Evolutionary conservation across 2,797 vertebrate species (phyloP).

Genomic region (Sebastes alutus): DNA sequence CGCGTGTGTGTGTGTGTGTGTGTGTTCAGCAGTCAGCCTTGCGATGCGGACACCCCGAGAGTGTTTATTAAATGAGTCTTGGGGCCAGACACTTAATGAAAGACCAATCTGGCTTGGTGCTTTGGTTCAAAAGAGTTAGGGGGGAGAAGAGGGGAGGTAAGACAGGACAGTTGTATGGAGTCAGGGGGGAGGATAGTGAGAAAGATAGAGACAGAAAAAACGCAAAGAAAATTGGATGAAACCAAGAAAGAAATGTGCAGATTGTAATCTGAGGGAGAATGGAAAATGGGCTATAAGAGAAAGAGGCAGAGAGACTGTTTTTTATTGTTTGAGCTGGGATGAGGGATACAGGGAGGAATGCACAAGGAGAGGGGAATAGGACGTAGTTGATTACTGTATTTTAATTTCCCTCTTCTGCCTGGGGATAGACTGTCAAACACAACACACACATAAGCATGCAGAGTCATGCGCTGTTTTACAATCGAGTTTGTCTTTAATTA

Average conservation of each 20-base stretch:
- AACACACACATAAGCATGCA: constrained; percentile 28
- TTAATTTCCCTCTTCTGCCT: constrained; percentile 61
- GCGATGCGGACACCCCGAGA: constrained; percentile 47
- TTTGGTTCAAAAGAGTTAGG: constrained; percentile 53
- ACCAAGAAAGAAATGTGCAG: constrained; percentile 45
- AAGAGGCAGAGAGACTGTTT: constrained; percentile 37
- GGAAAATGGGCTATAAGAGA: constrained; percentile 51
- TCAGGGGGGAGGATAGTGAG: neutral
- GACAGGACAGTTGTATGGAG: constrained; percentile 11
- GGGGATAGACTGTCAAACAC: constrained; percentile 35
- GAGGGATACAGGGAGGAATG: constrained; percentile 27
- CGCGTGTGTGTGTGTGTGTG: constrained; percentile 5
- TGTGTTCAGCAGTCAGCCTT: constrained; percentile 45
- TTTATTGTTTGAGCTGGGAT: constrained; percentile 19
- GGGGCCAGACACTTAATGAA: constrained; percentile 69
- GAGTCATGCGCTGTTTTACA: constrained; percentile 48
- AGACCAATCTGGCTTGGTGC: constrained; percentile 62
- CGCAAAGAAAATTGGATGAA: constrained; percentile 43
- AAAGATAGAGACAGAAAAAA: constrained; percentile 2
- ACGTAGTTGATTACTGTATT: constrained; percentile 60
- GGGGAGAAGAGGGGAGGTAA: neutral
- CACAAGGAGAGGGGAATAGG: constrained; percentile 37
- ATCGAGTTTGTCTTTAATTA: constrained; percentile 67
- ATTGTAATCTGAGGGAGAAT: constrained; percentile 59
- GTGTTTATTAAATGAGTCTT: constrained; percentile 70